Evolutionary conservation across 2,888 invertebrate genomes (phyloP), one percentile per base, ranked within the genome.

Genomic region (Podotricha telesiphe): DNA sequence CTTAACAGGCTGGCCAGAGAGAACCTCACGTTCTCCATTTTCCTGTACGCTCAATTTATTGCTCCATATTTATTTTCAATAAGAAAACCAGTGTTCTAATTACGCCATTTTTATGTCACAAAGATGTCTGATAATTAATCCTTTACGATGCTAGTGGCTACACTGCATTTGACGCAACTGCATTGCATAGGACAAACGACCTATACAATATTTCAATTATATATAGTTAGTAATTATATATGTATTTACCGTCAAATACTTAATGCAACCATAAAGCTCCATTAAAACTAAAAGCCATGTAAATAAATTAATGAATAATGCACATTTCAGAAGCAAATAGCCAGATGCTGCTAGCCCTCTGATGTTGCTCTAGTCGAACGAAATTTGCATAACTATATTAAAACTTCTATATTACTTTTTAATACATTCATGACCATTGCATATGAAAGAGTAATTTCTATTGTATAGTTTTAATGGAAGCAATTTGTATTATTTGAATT

Each of bases 381-480:
- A 22, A 42, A 58, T 59, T 59, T 59, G 42, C 58, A 59, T 59
- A 59, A 40, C 22, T 59, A 22, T 59, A 59, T 59, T 59, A 45
- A 58, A 59, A 59, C 22, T 56, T 58, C 58, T 65, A 65, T 51
- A 66, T 68, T 71, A 58, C 62, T 68, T 40, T 47, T 63, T 68
- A 63, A 66, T 55, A 66, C 65, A 68, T 68, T 68, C 68, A 71
- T 68, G 58, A n/a, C 40, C 45, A n/a, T 40, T 56, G 40, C 37
- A 40, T 37, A 62, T 47, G 28, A 53, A 42, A 62, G 53, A 22
- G 20, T 51, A 53, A 45, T 59, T 63, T 17, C 17, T 17, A 19
- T 40, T 56, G 19, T 40, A 19, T 19, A 1, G 17, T 19, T 17
- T 6, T 17, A 34, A 34, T 17, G 17, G 3, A 17, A 10, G 4